These are phyloP conservation scores for Crenuchus spilurus DNA, from an alignment of 2,797 vertebrate species.

Conservation along the genomic window DNA sequence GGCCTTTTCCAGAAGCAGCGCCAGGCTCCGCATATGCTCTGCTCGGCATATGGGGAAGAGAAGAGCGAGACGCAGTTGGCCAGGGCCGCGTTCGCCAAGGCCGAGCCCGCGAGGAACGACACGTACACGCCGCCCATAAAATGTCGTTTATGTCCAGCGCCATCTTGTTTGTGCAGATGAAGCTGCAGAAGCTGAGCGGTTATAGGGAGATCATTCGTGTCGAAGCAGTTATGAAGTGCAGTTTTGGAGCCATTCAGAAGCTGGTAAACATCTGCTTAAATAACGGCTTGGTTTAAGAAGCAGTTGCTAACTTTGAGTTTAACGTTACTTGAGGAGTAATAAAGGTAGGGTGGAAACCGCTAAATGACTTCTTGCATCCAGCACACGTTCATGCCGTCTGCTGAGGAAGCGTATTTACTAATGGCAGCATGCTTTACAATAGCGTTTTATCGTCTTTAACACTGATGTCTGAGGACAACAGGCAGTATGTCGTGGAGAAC, in stretches of 20 bases:
- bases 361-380: slow-evolving; percentile 41
- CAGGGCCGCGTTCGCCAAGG: slow-evolving; percentile 79
- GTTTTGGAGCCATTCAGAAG: slow-evolving; percentile 70
- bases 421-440: slow-evolving; percentile 8
- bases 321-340: slow-evolving; percentile 39
- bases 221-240: slow-evolving; percentile 75
- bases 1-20: slow-evolving; percentile 84
- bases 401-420: slow-evolving; percentile 41
- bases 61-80: slow-evolving; percentile 82
- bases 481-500: not conserved
- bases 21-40: slow-evolving; percentile 82
- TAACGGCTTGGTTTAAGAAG: slow-evolving; percentile 53
- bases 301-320: slow-evolving; percentile 45
- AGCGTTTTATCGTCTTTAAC: slow-evolving; percentile 22
- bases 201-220: slow-evolving; percentile 68
- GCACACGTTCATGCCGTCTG: slow-evolving; percentile 29
- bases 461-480: slow-evolving; percentile 57
- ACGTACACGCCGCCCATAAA: slow-evolving; percentile 78
- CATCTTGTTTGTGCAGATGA: slow-evolving; percentile 84
- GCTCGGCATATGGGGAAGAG: slow-evolving; percentile 75
- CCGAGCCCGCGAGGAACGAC: slow-evolving; percentile 78
- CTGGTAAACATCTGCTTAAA: slow-evolving; percentile 82
- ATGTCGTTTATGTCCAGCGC: slow-evolving; percentile 80
- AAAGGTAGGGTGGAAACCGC: slow-evolving; percentile 35
- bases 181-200: slow-evolving; percentile 75